Base-by-base conservation (phyloP, 2,888 invertebrate genomes). In the Nymphalis urticae region DNA sequence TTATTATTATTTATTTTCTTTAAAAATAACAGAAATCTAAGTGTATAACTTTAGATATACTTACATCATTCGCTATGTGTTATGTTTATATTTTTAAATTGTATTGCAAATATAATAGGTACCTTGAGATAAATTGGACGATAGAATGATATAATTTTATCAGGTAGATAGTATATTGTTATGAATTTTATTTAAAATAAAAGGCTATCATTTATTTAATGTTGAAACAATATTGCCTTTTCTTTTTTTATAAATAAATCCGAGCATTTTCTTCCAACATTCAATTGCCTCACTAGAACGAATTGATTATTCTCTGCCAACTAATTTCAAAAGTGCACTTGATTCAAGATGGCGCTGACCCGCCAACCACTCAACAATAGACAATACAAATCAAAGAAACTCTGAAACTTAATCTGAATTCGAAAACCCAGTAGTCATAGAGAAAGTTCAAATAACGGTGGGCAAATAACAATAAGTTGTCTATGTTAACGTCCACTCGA, bases 391-490 rank as follows among this genome's bases (percentile, higher is more conserved):
- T 75, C 76, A 77, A 77, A 79, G 77, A 77, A 56, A 76, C 75
- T 74, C 75, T 73, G 77, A 80, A 82, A 83, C 79, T 79, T 78
- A 82, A 85, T 84, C 80, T 78, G 75, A 80, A 80, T 77, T 80
- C 76, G 73, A 63, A 77, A 80, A 80, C 73, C 80, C 83, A 81
- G 84, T 83, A 85, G 86, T 85, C 81, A 72, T 64, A 73, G 83
- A 78, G 88, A 88, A 88, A 88, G 87, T 86, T 74, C 83, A 87
- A 86, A 87, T 79, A 88, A 69, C 27, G 64, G 60, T 58, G 61
- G 60, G 63, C 64, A 69, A 62, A 69, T 65, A 64, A 56, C 61
- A 64, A 67, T 56, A 66, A 66, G 53, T 71, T 64, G 68, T 68
- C 62, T 42, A 64, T 27, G 62, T 19, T 63, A 42, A 62, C 36